Base-by-base conservation (phyloP, 2,797 vertebrate genomes). In the Onychomys arenicola region DNA sequence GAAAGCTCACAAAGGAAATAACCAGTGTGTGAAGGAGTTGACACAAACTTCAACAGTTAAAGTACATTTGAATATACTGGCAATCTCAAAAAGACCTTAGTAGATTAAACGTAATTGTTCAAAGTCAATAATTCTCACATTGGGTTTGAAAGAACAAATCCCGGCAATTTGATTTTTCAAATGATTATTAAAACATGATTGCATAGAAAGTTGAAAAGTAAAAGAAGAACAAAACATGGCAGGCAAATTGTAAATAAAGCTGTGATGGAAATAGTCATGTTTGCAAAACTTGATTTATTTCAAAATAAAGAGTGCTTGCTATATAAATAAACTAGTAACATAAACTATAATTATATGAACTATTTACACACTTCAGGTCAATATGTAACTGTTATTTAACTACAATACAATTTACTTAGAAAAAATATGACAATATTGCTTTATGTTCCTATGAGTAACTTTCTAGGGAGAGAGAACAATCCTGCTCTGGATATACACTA, bases 101-200 rank as follows among this genome's bases (percentile, higher is more conserved):
- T 77, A 46, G 59, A 82, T 67, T 91, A 82, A 84, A 52, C n/a
- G 32, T 95, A 90, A 52, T 52, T 77, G 19, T n/a, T 90, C 43
- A 87, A 93, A 88, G 67, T 32, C 57, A 93, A 23, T 2, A 52
- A 49, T 93, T 87, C 69, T 82, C 40, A 77, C 34, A 83, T 27
- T 87, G 10, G 10, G 40, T 73, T 93, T n/a, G 63, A 88, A 93
- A 65, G 86, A 95, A 49, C 14, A 85, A 95, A 93, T 87, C n/a
- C 10, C 32, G 77, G 77, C 2, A 80, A 83, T 71, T 67, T 80
- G 63, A 83, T 37, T 77, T 91, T 91, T 80, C 46, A 73, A 88
- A 37, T 83, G 10, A 91, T 32, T 19, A 46, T 71, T 75, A 83
- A 91, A 76, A 61, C 7, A 27, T n/a, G 81, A 83, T 9, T 52